phyloP scores from a whole-genome alignment of 1,140 invertebrate species.

The Plectus sambesii region DNA sequence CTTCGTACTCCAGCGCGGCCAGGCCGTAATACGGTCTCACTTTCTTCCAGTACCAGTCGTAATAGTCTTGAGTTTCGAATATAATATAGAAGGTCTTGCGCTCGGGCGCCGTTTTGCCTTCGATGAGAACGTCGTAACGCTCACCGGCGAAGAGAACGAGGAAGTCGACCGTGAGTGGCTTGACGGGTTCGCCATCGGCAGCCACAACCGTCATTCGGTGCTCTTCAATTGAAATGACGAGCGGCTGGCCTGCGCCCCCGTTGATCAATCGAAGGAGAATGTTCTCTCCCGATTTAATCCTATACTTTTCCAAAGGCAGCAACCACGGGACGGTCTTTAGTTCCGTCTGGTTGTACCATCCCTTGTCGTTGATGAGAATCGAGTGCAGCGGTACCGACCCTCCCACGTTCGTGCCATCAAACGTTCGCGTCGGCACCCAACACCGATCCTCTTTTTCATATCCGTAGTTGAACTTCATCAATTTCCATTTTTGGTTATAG shows the following conservation, averaged over 20 bases:
- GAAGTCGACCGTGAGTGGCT: background rate
- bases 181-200: no score
- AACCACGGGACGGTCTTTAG: slow-evolving; percentile 25
- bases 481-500: slow-evolving; percentile 33
- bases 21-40: slow-evolving; percentile 2
- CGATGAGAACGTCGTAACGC: slow-evolving; percentile 3
- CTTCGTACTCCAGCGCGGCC: slow-evolving; percentile 2
- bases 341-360: slow-evolving; percentile 38
- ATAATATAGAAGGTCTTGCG: background rate
- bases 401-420: slow-evolving; percentile 37
- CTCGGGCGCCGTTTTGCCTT: background rate
- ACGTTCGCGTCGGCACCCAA: slow-evolving; percentile 40
- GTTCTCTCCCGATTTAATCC: background rate
- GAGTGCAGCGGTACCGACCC: slow-evolving; percentile 38
- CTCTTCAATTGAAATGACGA: slow-evolving; percentile 5
- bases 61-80: slow-evolving; percentile 6
- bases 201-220: background rate
- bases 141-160: slow-evolving; percentile 1
- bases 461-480: slow-evolving; percentile 44
- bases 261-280: slow-evolving; percentile 7
- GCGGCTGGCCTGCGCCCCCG: background rate
- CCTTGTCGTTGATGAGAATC: slow-evolving; percentile 37
- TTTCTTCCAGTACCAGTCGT: background rate
- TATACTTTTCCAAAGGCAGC: slow-evolving; percentile 9
- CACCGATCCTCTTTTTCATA: slow-evolving; percentile 37